Evolutionary conservation across 2,888 invertebrate species (phyloP).

Genomic region (Corythucha ciliata): DNA sequence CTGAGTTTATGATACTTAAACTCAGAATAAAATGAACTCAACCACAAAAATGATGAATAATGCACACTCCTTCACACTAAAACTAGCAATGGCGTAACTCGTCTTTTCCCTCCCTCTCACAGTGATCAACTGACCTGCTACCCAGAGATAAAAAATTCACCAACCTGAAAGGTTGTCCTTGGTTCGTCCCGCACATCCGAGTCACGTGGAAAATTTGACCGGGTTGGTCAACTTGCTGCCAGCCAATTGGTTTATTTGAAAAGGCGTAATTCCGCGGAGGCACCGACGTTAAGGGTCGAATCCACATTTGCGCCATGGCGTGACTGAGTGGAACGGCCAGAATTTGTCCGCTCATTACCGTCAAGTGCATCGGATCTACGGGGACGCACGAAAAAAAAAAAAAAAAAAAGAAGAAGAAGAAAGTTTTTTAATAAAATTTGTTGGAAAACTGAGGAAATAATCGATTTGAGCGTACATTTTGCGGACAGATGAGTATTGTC

Average conservation of each 20-base stretch:
- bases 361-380: constrained; percentile 32
- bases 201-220: constrained; percentile 42
- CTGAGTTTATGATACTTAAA: too few species aligned
- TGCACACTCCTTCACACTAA: too few species aligned
- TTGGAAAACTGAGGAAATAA: constrained; percentile 9
- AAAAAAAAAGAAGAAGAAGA: not conserved
- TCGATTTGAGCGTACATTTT: constrained; percentile 38
- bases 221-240: constrained; percentile 50
- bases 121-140: too few species aligned
- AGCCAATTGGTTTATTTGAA: constrained; percentile 51
- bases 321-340: constrained; percentile 65
- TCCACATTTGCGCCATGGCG: constrained; percentile 62
- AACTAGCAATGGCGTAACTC: too few species aligned
- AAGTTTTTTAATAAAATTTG: not conserved
- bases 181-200: constrained; percentile 44
- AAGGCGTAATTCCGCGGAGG: constrained; percentile 42
- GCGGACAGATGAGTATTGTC: constrained; percentile 48
- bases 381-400: constrained; percentile 6
- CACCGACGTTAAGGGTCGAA: constrained; percentile 53
- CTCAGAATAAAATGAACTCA: too few species aligned
- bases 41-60: too few species aligned
- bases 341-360: constrained; percentile 26
- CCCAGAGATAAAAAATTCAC: not conserved
- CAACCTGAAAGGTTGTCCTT: constrained; percentile 41
- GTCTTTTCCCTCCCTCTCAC: too few species aligned